phyloP scores from a whole-genome alignment of 2,797 vertebrate genomes.

The Schizopygopsis pylzovi region DNA sequence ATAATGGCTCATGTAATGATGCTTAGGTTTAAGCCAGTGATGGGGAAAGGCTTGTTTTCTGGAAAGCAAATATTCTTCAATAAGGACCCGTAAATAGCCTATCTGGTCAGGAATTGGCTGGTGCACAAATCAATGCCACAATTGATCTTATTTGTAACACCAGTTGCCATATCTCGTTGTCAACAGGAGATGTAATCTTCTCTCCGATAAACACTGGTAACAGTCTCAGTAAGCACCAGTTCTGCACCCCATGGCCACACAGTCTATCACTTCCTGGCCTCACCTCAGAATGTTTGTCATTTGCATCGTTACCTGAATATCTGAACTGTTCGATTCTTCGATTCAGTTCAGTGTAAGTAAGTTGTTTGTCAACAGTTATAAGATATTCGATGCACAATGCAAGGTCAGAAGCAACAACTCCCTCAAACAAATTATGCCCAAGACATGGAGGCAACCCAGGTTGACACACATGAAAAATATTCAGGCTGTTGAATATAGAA shows the following conservation, averaged over 20 bases:
- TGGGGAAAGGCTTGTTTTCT: neutral
- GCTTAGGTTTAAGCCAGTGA: neutral
- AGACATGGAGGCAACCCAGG: conserved; percentile 1
- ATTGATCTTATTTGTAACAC: neutral
- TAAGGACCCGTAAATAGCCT: neutral
- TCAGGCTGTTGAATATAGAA: neutral
- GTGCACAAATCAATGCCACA: conserved; percentile 1
- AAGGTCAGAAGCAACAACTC: neutral
- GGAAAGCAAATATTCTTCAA: neutral
- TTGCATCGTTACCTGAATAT: too few relatives aligned
- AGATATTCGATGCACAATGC: neutral
- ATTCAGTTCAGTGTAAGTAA: neutral
- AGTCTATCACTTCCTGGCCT: too few relatives aligned
- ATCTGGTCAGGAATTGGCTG: neutral
- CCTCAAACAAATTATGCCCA: neutral
- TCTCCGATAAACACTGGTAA: neutral
- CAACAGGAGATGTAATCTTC: neutral
- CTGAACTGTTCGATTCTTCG: neutral
- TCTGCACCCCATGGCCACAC: neutral
- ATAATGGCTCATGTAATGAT: conserved; percentile 4
- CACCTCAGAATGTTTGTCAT: too few relatives aligned
- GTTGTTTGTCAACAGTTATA: neutral
- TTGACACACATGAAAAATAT: neutral
- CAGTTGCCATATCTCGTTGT: neutral
- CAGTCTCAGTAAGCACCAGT: neutral